A percentile compares a stretch with the other conserved stretches of the same genome.
phyloP scores from a whole-genome alignment of 92 coral and sea anemone genomes.

The Virgularia gustaviana region DNA sequence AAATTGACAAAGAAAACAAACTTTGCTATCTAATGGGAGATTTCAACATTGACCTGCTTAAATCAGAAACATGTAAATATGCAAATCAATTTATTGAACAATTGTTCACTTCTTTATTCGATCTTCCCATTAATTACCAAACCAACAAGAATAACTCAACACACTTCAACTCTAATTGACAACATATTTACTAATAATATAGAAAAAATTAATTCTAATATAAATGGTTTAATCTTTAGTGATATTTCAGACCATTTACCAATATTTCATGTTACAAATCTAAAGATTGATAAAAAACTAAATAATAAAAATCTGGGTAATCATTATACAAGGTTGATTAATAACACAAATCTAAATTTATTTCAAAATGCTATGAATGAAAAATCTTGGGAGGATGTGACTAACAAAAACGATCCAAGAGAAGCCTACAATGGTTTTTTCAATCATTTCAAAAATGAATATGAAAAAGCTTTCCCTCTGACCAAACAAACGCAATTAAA shows the following conservation, averaged over 20 bases:
- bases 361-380: too few species aligned
- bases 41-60: slow-evolving; percentile 1
- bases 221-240: slow-evolving; percentile 8
- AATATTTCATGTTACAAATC: not conserved
- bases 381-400: too few species aligned
- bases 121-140: not conserved
- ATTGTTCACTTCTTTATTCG: slow-evolving; percentile 15
- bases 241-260: slow-evolving; percentile 17
- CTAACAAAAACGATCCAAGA: too few species aligned
- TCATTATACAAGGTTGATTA: not conserved
- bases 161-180: slow-evolving; percentile 2
- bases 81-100: not conserved
- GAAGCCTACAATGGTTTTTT: too few species aligned
- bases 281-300: not conserved
- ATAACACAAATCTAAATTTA: slow-evolving; percentile 4
- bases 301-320: not conserved
- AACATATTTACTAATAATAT: not conserved
- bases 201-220: not conserved
- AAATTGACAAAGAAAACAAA: slow-evolving; percentile 7
- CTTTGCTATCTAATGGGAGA: slow-evolving; percentile 5
- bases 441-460: too few species aligned
- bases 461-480: too few species aligned
- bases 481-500: too few species aligned
- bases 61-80: slow-evolving; percentile 10
- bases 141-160: slow-evolving; percentile 20